A percentile compares a stretch with the other conserved stretches of the same genome.
Conservation (phyloP, 1,140 invertebrate species). For the Heterodera schachtii region DNA sequence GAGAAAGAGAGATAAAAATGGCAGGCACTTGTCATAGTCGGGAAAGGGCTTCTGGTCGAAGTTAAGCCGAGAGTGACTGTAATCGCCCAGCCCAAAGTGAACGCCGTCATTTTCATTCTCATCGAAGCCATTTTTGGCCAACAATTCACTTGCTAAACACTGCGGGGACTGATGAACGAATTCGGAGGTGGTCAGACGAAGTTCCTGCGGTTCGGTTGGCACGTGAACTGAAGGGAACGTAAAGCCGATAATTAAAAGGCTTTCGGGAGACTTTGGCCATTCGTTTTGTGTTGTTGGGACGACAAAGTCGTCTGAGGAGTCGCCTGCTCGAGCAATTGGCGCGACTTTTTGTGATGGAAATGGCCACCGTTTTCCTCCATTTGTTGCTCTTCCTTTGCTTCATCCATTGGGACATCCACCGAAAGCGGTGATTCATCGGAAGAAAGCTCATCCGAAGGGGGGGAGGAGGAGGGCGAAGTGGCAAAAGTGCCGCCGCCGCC, state of each 20-base stretch:
- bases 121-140: background rate
- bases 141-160: background rate
- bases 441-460: slow-evolving; percentile 13
- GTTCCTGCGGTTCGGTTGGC: background rate
- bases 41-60: slow-evolving; percentile 57
- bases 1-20: slow-evolving; percentile 1
- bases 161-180: background rate
- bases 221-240: background rate
- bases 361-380: background rate
- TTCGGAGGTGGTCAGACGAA: background rate
- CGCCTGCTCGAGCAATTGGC: slow-evolving; percentile 13
- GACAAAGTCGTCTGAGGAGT: slow-evolving; percentile 7
- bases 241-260: background rate
- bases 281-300: background rate
- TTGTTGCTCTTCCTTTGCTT: background rate
- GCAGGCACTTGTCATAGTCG: slow-evolving; percentile 48
- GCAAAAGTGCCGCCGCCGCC: background rate
- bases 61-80: slow-evolving; percentile 57
- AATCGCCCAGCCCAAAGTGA: slow-evolving; percentile 55
- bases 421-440: background rate
- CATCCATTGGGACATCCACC: background rate
- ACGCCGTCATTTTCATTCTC: slow-evolving; percentile 38
- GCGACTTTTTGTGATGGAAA: slow-evolving; percentile 23
- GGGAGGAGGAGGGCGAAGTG: background rate
- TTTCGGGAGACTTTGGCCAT: background rate